phyloP scores from a whole-genome alignment of 2,113 vertebrate genomes.

The Apus apus region DNA sequence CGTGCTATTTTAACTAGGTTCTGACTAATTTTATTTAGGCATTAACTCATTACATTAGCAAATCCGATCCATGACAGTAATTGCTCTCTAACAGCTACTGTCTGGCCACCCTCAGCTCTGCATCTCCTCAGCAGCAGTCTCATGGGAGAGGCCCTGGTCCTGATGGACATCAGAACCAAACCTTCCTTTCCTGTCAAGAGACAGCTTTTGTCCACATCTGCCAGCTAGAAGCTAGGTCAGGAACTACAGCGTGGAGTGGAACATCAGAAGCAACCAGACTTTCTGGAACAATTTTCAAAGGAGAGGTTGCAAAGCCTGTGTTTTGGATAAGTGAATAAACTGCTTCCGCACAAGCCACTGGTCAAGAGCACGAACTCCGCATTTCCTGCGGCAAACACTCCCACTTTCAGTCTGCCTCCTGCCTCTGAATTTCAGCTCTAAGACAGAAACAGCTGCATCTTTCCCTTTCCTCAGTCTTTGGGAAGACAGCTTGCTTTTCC shows the following conservation, averaged over 20 bases:
- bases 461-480: neutral
- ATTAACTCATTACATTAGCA: conserved; percentile 25
- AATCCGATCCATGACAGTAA: conserved; percentile 27
- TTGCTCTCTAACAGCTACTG: conserved; percentile 9
- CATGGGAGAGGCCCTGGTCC: neutral
- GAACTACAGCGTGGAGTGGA: neutral
- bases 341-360: rapidly evolving
- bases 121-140: neutral
- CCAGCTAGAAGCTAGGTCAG: conserved; percentile 6
- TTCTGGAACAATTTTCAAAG: neutral
- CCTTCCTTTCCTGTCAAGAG: neutral
- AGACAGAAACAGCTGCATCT: neutral
- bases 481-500: neutral
- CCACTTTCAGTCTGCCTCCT: neutral
- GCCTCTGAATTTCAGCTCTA: neutral
- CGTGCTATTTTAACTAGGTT: neutral
- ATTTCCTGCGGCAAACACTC: neutral
- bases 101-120: conserved; percentile 3
- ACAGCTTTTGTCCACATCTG: neutral
- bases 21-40: conserved; percentile 22
- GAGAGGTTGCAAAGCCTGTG: neutral
- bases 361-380: neutral
- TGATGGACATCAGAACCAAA: neutral
- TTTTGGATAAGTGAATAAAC: neutral
- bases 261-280: neutral